A percentile compares a stretch with the other conserved stretches of the same genome.
Evolutionary conservation across 2,797 vertebrate genomes (phyloP).

Genomic region (Ptychadena robeensis): DNA sequence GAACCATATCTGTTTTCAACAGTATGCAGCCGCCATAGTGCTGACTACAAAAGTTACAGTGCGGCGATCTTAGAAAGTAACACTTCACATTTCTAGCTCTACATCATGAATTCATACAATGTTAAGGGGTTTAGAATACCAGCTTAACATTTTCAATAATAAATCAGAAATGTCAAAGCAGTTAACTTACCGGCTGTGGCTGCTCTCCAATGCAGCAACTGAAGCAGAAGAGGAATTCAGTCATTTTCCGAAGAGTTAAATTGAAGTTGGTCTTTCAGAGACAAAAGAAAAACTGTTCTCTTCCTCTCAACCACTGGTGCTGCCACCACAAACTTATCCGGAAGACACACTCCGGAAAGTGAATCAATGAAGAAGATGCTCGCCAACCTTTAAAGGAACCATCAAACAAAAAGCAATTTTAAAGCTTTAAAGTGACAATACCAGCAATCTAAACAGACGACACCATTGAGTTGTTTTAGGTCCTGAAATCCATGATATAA

Average conservation of each 20-base stretch:
- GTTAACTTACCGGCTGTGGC: slow-evolving; percentile 84
- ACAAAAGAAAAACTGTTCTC: slow-evolving; percentile 42
- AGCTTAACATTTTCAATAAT: too few species aligned
- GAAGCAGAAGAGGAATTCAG: slow-evolving; percentile 92
- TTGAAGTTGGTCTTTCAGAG: slow-evolving; percentile 70
- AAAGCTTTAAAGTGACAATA: not conserved
- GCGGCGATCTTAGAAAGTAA: too few species aligned
- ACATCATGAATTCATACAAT: too few species aligned
- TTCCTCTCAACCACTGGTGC: slow-evolving; percentile 73
- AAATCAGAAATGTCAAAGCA: not conserved
- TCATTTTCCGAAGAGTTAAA: slow-evolving; percentile 74
- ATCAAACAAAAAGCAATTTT: not conserved
- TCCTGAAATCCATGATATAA: too few species aligned
- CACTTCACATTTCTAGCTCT: too few species aligned
- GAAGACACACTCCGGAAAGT: slow-evolving; percentile 67
- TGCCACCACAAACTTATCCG: slow-evolving; percentile 64
- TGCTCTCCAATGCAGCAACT: slow-evolving; percentile 91
- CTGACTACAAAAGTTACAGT: too few species aligned
- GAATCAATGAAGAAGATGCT: slow-evolving; percentile 44
- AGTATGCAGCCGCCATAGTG: too few species aligned
- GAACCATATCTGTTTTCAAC: too few species aligned
- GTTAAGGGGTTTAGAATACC: too few species aligned
- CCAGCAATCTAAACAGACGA: too few species aligned
- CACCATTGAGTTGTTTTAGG: not conserved
- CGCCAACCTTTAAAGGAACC: not conserved